Conservation (phyloP, 2,113 vertebrate species). For the Tetrao urogallus region DNA sequence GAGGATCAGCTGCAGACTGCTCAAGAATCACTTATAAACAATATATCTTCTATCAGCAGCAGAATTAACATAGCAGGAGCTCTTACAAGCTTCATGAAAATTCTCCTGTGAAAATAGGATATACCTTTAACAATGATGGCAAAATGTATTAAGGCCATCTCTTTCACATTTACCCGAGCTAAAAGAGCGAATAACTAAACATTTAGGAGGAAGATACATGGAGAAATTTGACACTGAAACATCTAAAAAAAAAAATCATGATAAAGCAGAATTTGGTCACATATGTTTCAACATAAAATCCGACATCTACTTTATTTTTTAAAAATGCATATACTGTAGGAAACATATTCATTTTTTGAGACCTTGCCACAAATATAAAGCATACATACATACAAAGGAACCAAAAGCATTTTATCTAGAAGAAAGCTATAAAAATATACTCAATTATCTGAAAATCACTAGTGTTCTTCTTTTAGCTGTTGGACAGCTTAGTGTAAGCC, state of each 20-base stretch:
- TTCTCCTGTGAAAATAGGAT: neutral
- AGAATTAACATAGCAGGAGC: neutral
- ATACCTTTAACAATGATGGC: neutral
- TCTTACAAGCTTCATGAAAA: neutral
- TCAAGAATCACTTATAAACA: neutral
- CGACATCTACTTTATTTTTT: neutral
- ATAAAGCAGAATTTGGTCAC: neutral
- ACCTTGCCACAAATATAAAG: neutral
- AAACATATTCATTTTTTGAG: neutral
- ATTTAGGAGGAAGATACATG: neutral
- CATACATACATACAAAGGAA: conserved; percentile 3
- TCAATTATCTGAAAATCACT: conserved; percentile 27
- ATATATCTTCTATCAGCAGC: neutral
- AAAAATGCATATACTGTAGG: neutral
- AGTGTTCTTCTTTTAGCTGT: conserved; percentile 14
- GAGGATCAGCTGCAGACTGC: neutral
- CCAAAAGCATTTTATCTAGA: conserved; percentile 31
- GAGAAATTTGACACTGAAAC: neutral
- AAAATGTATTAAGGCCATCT: neutral
- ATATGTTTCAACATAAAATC: neutral
- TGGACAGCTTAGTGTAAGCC: neutral
- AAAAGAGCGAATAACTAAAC: neutral
- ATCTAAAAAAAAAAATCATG: neutral
- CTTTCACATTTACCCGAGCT: neutral
- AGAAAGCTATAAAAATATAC: conserved; percentile 24